Conservation (phyloP, 2,113 vertebrate species). For the Maylandia zebra region DNA sequence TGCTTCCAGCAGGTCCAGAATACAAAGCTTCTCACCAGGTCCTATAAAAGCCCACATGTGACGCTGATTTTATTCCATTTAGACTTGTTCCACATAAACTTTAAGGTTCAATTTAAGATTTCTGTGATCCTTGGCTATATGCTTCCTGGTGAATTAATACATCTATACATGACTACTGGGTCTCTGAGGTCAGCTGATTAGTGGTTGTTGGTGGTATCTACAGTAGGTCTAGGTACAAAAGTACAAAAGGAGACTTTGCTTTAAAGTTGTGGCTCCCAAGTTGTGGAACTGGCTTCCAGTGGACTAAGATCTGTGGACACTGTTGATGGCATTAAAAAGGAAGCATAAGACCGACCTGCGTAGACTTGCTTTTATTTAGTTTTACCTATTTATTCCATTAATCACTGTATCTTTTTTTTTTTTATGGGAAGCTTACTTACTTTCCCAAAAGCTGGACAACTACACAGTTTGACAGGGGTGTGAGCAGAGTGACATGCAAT, state of each 20-base stretch:
- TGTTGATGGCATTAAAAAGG: background rate
- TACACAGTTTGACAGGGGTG: background rate
- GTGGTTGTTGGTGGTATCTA: background rate
- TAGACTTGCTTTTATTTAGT: background rate
- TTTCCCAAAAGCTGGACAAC: background rate
- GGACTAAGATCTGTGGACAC: background rate
- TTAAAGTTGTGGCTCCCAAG: background rate
- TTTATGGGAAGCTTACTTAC: background rate
- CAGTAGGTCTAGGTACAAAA: background rate
- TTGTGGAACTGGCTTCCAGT: background rate
- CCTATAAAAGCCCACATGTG: background rate
- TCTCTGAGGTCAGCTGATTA: background rate
- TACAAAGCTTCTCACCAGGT: background rate
- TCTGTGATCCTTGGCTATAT: background rate
- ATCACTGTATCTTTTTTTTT: background rate
- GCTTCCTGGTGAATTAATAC: background rate
- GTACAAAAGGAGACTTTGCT: background rate
- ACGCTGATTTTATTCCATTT: background rate
- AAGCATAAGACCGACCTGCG: background rate
- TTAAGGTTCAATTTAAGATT: background rate
- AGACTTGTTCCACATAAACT: background rate
- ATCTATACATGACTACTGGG: background rate
- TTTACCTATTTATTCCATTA: background rate
- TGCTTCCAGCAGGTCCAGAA: background rate
- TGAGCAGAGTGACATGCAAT: background rate